A percentile compares a stretch with the other conserved stretches of the same genome.
phyloP scores from a whole-genome alignment of 2,797 vertebrate genomes.

The Neomorphus geoffroyi region DNA sequence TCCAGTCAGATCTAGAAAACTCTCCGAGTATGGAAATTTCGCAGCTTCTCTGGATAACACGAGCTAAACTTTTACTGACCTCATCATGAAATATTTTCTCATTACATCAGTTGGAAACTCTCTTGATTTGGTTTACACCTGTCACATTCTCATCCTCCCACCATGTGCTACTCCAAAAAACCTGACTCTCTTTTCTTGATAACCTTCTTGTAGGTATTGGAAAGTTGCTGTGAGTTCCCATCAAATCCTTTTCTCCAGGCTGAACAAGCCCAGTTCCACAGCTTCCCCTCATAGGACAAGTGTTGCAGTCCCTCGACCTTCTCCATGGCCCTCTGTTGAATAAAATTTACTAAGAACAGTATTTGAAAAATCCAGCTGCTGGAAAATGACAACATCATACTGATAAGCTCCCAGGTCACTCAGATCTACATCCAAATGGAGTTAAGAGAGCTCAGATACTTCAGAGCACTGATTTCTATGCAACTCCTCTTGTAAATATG shows the following conservation, averaged over 20 bases:
- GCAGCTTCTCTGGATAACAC: rapidly evolving
- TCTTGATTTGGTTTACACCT: neutral
- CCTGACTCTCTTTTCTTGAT: neutral
- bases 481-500: neutral
- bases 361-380: neutral
- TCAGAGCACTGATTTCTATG: neutral
- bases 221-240: neutral
- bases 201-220: neutral
- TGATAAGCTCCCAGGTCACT: neutral
- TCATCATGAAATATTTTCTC: neutral
- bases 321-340: neutral
- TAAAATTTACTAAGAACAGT: neutral
- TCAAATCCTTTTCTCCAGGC: neutral
- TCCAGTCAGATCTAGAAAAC: neutral
- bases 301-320: neutral
- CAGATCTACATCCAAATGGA: neutral
- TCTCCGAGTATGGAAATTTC: neutral
- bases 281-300: neutral
- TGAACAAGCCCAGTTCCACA: neutral
- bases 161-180: rapidly evolving
- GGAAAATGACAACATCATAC: neutral
- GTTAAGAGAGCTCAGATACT: neutral
- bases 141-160: neutral
- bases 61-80: neutral
- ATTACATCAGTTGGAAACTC: neutral